These are phyloP conservation scores for Phaenicophaeus curvirostris DNA, from an alignment of 2,797 vertebrate species.

Conservation along the genomic window DNA sequence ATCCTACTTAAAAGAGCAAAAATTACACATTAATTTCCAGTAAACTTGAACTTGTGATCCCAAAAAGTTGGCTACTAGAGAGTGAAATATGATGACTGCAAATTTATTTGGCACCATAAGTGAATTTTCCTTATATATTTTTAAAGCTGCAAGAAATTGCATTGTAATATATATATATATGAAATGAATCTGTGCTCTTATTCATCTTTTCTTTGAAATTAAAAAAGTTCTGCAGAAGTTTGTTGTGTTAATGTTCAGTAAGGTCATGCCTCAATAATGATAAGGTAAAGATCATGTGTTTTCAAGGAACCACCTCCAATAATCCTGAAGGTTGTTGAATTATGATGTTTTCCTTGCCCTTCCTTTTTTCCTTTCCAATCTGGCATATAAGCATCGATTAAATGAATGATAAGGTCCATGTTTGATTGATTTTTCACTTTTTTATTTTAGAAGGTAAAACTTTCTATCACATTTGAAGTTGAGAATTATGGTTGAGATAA, in stretches of 20 bases:
- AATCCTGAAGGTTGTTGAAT: constrained; percentile 12
- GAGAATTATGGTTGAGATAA: constrained; percentile 76
- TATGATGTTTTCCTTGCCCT: constrained; percentile 48
- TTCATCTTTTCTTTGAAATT: background rate
- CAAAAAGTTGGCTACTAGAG: background rate
- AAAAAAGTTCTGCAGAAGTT: background rate
- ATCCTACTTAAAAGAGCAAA: background rate
- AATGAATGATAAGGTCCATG: constrained; percentile 61
- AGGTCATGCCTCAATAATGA: background rate
- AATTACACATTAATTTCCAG: background rate
- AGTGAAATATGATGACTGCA: background rate
- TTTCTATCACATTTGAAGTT: constrained; percentile 66
- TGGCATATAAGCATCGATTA: constrained; percentile 56
- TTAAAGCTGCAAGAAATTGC: background rate
- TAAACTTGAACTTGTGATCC: background rate
- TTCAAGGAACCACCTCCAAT: background rate
- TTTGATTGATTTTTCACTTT: constrained; percentile 65
- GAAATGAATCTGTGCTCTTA: background rate
- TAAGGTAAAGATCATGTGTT: constrained; percentile 17
- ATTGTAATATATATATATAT: background rate
- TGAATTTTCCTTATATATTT: background rate
- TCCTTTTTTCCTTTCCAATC: background rate
- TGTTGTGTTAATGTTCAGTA: constrained; percentile 7
- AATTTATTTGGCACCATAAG: background rate
- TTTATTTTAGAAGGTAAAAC: constrained; percentile 77